phyloP scores from a whole-genome alignment of 2,888 invertebrate genomes.

The Tridacna gigas region DNA sequence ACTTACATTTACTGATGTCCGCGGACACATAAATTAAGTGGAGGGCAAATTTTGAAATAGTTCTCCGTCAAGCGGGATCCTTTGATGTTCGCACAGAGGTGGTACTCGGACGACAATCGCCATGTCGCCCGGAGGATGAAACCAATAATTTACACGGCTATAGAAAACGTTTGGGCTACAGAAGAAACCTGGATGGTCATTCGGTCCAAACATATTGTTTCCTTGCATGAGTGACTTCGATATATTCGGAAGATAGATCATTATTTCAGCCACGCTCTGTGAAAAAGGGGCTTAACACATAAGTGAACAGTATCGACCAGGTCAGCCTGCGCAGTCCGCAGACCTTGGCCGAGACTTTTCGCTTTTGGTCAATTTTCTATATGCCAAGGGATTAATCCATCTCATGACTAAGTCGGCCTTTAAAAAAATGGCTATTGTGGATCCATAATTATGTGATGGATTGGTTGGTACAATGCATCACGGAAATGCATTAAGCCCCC shows the following conservation, averaged over 20 bases:
- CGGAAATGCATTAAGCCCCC: too few relatives aligned
- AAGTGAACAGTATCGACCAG: too few relatives aligned
- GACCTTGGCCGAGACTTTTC: too few relatives aligned
- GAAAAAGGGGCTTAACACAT: too few relatives aligned
- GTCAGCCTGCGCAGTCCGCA: too few relatives aligned
- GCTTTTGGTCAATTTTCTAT: too few relatives aligned
- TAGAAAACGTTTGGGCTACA: slow-evolving; percentile 17
- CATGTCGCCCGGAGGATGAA: slow-evolving; percentile 29
- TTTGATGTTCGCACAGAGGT: slow-evolving; percentile 41
- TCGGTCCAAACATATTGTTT: slow-evolving; percentile 20
- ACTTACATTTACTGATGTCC: slow-evolving; percentile 6
- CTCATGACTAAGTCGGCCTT: too few relatives aligned
- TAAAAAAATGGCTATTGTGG: too few relatives aligned
- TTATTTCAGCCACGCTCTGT: neutral
- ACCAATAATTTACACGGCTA: slow-evolving; percentile 30
- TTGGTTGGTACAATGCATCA: too few relatives aligned
- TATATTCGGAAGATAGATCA: slow-evolving; percentile 10
- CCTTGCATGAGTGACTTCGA: slow-evolving; percentile 16
- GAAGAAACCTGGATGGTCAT: slow-evolving; percentile 18
- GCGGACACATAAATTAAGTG: slow-evolving; percentile 6
- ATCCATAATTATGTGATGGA: too few relatives aligned
- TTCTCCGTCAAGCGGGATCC: slow-evolving; percentile 12
- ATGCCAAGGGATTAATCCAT: too few relatives aligned
- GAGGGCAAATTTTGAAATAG: slow-evolving; percentile 23
- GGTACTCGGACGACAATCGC: slow-evolving; percentile 28